Percentiles rank a stretch among this genome's conserved stretches.
phyloP scores from a whole-genome alignment of 1,140 invertebrate genomes.

The Neotoxoptera formosana region DNA sequence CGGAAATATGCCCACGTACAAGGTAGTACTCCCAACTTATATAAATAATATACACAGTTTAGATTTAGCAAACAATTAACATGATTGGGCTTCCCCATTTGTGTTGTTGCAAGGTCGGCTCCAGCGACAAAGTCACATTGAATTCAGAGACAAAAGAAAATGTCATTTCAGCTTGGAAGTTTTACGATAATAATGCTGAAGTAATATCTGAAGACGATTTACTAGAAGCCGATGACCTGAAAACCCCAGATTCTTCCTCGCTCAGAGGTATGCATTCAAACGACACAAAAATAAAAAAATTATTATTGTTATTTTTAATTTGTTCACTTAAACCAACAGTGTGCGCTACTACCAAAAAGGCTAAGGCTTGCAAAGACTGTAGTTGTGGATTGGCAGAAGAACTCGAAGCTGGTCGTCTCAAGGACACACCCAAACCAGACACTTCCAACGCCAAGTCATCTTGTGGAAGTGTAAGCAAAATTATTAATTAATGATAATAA shows the following conservation, averaged over 20 bases:
- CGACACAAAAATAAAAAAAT: not conserved
- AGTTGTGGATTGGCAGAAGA: conserved; percentile 96
- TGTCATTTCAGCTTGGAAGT: conserved; percentile 74
- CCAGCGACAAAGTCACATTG: conserved; percentile 68
- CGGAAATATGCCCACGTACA: not conserved
- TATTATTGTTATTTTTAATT: conserved; percentile 12
- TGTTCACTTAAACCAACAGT: conserved; percentile 68
- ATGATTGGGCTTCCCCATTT: not conserved
- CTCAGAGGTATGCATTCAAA: conserved; percentile 73
- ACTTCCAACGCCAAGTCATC: conserved; percentile 80
- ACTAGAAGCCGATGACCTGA: conserved; percentile 87
- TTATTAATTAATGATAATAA: too few species aligned
- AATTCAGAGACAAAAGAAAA: conserved; percentile 66
- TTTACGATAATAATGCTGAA: conserved; percentile 75
- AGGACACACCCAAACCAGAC: conserved; percentile 63
- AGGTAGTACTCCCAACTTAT: not conserved
- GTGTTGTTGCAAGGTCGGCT: conserved; percentile 68
- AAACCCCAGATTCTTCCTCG: conserved; percentile 81
- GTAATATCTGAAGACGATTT: conserved; percentile 87
- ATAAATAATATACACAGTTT: not conserved
- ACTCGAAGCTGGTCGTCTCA: conserved; percentile 68
- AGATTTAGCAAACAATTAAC: not conserved
- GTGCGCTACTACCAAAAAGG: conserved; percentile 88
- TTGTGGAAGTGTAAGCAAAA: conserved; percentile 90
- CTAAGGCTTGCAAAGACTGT: conserved; percentile 98